Evolutionary conservation across 2,888 invertebrate species (phyloP), one percentile per base, ranked within the genome.

Genomic region (Geophilus truncorum): DNA sequence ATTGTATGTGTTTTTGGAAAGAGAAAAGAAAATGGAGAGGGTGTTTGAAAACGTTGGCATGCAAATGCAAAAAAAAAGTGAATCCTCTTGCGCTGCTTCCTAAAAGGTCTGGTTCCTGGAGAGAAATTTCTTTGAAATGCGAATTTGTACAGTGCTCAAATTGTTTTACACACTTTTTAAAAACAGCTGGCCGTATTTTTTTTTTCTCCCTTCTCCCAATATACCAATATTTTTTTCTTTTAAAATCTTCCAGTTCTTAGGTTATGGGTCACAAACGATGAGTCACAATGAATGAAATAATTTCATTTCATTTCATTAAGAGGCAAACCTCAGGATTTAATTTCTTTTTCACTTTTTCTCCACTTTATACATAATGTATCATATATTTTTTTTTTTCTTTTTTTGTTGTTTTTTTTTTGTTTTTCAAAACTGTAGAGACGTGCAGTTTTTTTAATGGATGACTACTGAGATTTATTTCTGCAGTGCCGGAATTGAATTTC

Each of bases 101-200:
- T 57, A 57, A 57, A 21, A 57, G 57, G 57, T 57, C 57, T 57
- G 57, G 57, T 57, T 57, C 57, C 57, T 57, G 57, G 57, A 57
- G 57, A 57, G 57, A 57, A 23, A 57, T 21, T 57, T 57, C 21
- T 3, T 57, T 57, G 12, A 45, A 57, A 57, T 23, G 57, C 57
- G 57, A 57, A 57, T 57, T 57, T 57, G 57, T 57, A 57, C 57
- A 57, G 57, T 57, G 57, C 57, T 57, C 57, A 57, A 57, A 57
- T 57, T 57, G 57, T 57, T 57, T 57, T 57, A 57, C 57, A 57
- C 57, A 23, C 57, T 57, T 57, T 57, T 57, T 57, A 57, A 57
- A 51, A 57, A 57, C 40, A 57, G 57, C 57, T 57, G 57, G 57
- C 57, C 57, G 57, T 57, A 57, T 57, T 57, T 18, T 57, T n/a